Evolutionary conservation across 1,140 invertebrate species (phyloP), one percentile per base, ranked within the genome.

Genomic region (Danaus melanippus): DNA sequence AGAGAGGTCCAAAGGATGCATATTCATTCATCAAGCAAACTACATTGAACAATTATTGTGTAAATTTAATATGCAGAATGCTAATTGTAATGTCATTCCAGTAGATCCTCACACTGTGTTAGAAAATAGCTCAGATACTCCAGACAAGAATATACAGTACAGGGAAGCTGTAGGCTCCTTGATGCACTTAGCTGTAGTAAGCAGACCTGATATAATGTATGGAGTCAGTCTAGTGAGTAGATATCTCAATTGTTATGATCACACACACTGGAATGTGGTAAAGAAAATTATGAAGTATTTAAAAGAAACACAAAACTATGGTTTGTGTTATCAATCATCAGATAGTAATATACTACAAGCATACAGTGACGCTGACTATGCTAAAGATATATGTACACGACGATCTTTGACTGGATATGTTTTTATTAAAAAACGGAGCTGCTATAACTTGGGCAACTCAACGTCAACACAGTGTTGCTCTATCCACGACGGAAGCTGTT

Each of bases 101-200:
- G 60, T 54, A 42, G 60, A 66, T 12, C 60, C 60, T 10, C 50
- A 66, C 47, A 49, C 48, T 1, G 12, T 15, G 55, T 39, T 59
- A 9, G 46, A 60, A 42, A 66, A 61, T 10, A 46, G 50, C 11
- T 11, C 32, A n/a, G 50, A 8, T 12, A 47, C 10, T 7, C 47
- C 60, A 11, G 49, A 63, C 12, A 62, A 62, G 11, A 51, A 55
- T 44, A 53, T 58, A 12, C 62, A 52, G 10, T 87, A 79, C 65
- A 62, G 72, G 60, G 53, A 85, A 64, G 67, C 76, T 9, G 72
- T 88, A n/a, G 81, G 84, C 12, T 67, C 67, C 15, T 61, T 89
- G 0, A 68, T 88, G 51, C 88, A 87, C 70, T 42, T 83, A 10
- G 60, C 73, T 4, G 63, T 59, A 15, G 64, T 66, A 41, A 66